Percentiles rank a stretch among this genome's conserved stretches.
Conservation (phyloP, 2,888 invertebrate species). For the Acanthosepion lycidas region DNA sequence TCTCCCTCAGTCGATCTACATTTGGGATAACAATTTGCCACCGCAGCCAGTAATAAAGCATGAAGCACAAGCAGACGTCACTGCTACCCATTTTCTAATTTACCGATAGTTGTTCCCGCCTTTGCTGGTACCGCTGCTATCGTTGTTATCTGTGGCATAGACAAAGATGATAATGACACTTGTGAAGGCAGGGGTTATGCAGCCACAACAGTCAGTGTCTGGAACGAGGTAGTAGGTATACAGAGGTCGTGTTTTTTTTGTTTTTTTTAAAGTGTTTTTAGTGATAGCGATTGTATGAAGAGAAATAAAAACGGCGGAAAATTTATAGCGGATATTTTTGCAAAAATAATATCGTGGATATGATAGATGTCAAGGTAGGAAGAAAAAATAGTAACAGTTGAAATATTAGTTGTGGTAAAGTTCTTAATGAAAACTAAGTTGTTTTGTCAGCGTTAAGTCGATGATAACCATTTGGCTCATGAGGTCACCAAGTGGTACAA, state of each 20-base stretch:
- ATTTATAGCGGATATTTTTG: neutral
- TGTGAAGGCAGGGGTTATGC: neutral
- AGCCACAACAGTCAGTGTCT: neutral
- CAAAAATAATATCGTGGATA: neutral
- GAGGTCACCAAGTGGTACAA: too few species aligned
- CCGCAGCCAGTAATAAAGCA: neutral
- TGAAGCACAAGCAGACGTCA: neutral
- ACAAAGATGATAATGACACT: neutral
- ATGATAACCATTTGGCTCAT: too few species aligned
- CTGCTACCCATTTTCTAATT: neutral
- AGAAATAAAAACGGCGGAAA: neutral
- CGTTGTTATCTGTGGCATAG: neutral
- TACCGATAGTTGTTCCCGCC: neutral
- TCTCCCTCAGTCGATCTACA: neutral
- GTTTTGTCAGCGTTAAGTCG: too few species aligned
- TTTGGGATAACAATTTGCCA: neutral
- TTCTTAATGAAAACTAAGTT: too few species aligned
- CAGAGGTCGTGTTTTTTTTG: neutral
- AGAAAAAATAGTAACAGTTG: too few species aligned
- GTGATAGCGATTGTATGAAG: neutral
- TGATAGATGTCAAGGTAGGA: neutral
- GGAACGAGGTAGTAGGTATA: neutral
- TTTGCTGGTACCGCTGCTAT: neutral
- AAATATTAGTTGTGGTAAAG: too few species aligned
- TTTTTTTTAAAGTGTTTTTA: neutral